Conservation (phyloP, 2,888 invertebrate species). For the Listrodromus nycthemerus region DNA sequence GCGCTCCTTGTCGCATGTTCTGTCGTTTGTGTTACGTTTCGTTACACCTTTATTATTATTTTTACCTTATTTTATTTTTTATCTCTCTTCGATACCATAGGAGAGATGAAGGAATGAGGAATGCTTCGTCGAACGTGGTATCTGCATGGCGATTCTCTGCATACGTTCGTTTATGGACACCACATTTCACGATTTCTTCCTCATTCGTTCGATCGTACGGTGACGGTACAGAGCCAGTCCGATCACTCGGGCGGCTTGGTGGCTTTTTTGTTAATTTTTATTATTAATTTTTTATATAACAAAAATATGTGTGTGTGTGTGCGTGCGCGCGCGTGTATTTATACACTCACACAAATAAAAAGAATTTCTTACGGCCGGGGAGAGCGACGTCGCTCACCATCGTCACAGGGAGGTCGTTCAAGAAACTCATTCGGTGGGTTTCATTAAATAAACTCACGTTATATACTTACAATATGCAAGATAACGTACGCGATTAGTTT, state of each 20-base stretch:
- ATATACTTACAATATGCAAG: constrained; percentile 21
- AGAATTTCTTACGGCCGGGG: constrained; percentile 18
- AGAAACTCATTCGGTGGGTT: constrained; percentile 39
- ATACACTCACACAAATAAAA: neutral
- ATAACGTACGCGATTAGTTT: neutral
- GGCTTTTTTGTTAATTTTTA: constrained; percentile 3
- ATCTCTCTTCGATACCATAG: constrained; percentile 55
- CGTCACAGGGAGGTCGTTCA: constrained; percentile 51
- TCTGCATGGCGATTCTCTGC: constrained; percentile 17
- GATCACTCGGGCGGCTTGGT: constrained; percentile 34
- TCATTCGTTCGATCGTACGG: constrained; percentile 45
- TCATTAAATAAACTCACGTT: constrained; percentile 31
- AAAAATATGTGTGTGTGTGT: neutral
- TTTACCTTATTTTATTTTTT: constrained; percentile 30
- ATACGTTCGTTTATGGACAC: constrained; percentile 38
- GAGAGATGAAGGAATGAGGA: constrained; percentile 56
- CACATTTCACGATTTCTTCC: constrained; percentile 57
- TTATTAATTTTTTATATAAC: neutral
- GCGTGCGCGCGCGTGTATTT: no score
- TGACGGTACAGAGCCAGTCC: constrained; percentile 42
- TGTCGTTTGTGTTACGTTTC: neutral
- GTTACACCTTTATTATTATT: neutral
- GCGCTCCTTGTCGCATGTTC: constrained; percentile 40
- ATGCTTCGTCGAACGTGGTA: constrained; percentile 53
- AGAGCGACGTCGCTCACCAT: constrained; percentile 59